A percentile compares a stretch with the other conserved stretches of the same genome.
Conservation (phyloP, 2,888 invertebrate species). For the Terebella lapidaria region DNA sequence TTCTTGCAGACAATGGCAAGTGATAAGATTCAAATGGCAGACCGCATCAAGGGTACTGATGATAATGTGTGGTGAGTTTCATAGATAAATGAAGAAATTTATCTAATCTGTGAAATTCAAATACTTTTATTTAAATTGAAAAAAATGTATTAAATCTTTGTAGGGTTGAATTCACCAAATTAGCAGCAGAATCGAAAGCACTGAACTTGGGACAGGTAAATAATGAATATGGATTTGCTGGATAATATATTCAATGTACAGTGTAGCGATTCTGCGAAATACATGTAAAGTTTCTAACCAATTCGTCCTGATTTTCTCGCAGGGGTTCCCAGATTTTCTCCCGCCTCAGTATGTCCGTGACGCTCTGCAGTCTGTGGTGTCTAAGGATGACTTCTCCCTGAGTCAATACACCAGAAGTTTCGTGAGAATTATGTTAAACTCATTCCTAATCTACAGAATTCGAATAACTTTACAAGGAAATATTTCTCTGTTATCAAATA, state of each 20-base stretch:
- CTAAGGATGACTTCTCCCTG: slow-evolving; percentile 67
- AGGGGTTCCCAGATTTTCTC: slow-evolving; percentile 88
- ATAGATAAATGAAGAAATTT: too few relatives aligned
- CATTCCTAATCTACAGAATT: too few relatives aligned
- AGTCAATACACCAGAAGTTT: slow-evolving; percentile 93
- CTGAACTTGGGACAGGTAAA: slow-evolving; percentile 75
- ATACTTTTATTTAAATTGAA: too few relatives aligned
- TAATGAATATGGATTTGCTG: too few relatives aligned
- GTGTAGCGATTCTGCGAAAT: too few relatives aligned
- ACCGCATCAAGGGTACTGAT: slow-evolving; percentile 68
- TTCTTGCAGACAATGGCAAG: too few relatives aligned
- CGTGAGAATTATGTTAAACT: too few relatives aligned
- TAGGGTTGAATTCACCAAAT: slow-evolving; percentile 86
- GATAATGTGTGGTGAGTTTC: slow-evolving; percentile 80
- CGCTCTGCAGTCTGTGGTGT: slow-evolving; percentile 67
- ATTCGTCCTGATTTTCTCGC: slow-evolving; percentile 5
- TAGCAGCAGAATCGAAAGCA: slow-evolving; percentile 79
- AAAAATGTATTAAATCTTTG: slow-evolving; percentile 12
- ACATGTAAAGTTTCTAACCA: too few relatives aligned
- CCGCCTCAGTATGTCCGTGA: slow-evolving; percentile 74
- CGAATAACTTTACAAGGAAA: too few relatives aligned
- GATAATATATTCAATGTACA: too few relatives aligned
- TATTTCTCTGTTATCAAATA: too few relatives aligned
- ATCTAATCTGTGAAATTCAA: too few relatives aligned
- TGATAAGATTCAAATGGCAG: slow-evolving; percentile 62